These are phyloP conservation scores for Agriopis leucophaearia DNA, from an alignment of 2,888 invertebrate species.

Conservation along the genomic window DNA sequence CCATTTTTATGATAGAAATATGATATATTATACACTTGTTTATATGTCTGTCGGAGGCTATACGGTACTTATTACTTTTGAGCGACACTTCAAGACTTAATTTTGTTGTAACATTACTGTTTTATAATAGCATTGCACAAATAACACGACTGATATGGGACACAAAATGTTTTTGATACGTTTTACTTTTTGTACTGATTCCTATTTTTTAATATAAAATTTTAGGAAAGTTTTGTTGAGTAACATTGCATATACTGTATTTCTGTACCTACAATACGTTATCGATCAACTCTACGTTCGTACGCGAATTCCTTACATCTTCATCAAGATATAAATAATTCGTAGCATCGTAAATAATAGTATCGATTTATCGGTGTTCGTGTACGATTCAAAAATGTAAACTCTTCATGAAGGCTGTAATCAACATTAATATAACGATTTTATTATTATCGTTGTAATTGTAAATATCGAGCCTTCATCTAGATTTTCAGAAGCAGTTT, in stretches of 20 bases:
- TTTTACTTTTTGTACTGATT: conserved; percentile 80
- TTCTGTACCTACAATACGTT: conserved; percentile 55
- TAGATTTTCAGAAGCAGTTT: conserved; percentile 54
- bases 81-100: conserved; percentile 84
- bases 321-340: conserved; percentile 46
- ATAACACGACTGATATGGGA: conserved; percentile 85
- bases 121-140: conserved; percentile 83
- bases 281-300: conserved; percentile 57
- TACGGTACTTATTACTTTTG: conserved; percentile 80
- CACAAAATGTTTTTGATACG: conserved; percentile 84
- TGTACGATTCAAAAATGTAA: conserved; percentile 56
- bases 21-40: conserved; percentile 76
- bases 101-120: conserved; percentile 72
- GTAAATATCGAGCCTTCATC: conserved; percentile 58
- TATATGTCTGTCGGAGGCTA: conserved; percentile 85
- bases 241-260: conserved; percentile 72
- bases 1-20: conserved; percentile 80
- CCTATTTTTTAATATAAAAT: conserved; percentile 72
- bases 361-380: conserved; percentile 51
- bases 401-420: conserved; percentile 65
- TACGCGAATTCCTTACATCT: conserved; percentile 66
- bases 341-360: conserved; percentile 34
- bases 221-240: conserved; percentile 66
- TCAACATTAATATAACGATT: conserved; percentile 73
- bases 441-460: conserved; percentile 50